Evolutionary conservation across 2,888 invertebrate genomes (phyloP), one percentile per base, ranked within the genome.

Genomic region (Parnassius smintheus): DNA sequence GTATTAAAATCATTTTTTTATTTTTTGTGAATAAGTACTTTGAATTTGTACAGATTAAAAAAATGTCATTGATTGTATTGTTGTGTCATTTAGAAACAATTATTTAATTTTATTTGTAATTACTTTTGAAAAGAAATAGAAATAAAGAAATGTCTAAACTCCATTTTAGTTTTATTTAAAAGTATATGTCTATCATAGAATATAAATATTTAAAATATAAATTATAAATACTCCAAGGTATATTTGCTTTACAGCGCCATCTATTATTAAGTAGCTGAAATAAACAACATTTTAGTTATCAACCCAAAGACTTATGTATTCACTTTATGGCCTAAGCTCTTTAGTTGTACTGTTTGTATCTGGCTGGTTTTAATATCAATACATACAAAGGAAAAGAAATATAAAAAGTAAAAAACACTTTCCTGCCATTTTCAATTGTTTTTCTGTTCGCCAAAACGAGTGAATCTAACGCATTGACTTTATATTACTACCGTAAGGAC

Each of bases 181-280:
- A 49, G 8, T 11, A 25, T n/a, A 13, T 48, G 18, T 57, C 4
- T n/a, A 46, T 18, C 18, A 18, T 18, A 18, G 18, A 18, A 18
- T 18, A 18, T 18, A 18, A 18, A 18, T 18, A 18, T 18, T 18
- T 18, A 18, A 18, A 18, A 18, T 18, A 18, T 18, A 18, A 18
- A 18, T 18, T 18, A 18, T 18, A 18, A 18, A 18, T 18, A 18
- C 18, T 18, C 18, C 18, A 18, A 18, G 18, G 18, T 18, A 18
- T 18, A 18, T 46, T 46, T 46, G 46, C 12, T 10, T n/a, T 10
- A 9, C 44, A 65, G 58, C 74, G 80, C 78, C 84, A 85, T 82
- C 87, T 86, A 78, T 72, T 65, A 68, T 51, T 62, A 71, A 80
- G 69, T 84, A 83, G 84, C 68, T 7, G n/a, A 54, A 49, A 2